Evolutionary conservation across 2,888 invertebrate species (phyloP), one percentile per base, ranked within the genome.

Genomic region (Octodonta nipae): DNA sequence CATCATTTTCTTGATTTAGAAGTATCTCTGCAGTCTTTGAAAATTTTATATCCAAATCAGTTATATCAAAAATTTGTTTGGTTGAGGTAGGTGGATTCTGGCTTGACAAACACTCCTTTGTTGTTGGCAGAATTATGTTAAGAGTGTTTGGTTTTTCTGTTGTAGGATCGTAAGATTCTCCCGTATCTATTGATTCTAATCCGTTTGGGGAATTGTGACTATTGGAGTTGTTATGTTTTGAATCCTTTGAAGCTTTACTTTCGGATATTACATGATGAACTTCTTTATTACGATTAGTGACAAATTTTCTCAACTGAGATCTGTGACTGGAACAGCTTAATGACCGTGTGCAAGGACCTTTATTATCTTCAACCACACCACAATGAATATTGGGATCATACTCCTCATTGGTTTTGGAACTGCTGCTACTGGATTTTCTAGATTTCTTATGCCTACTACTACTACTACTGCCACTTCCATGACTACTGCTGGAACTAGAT

Each of bases 381-480:
- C 86, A 86, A 55, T 86, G 86, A 44, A 78, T 74, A 55, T 86
- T 78, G 11, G 85, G 77, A 58, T 86, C 81, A 61, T 80, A 86
- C 54, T 82, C 79, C 37, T 49, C 50, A 12, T 45, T 40, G 13
- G 40, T 37, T 40, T 45, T 50, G 30, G 45, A 42, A 12, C 36
- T 46, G 28, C 36, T 44, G 38, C 46, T 54, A 26, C 44, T 48
- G 26, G 45, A 49, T 24, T 43, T 44, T 28, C 35, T 38, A 12
- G 40, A 41, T 28, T 41, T 41, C 30, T 41, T 40, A 28, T 37
- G 34, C 15, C 37, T 37, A 30, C 40, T 41, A 34, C 41, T 40
- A 32, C 32, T 38, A 25, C 35, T 31, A 28, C 32, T 36, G 12
- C 37, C 40, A 14, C 34, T 38, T 26, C 35, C 39, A 41, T 33